Base-by-base conservation (phyloP, 92 coral and sea anemone genomes). In the Zoanthus sansibaricus region DNA sequence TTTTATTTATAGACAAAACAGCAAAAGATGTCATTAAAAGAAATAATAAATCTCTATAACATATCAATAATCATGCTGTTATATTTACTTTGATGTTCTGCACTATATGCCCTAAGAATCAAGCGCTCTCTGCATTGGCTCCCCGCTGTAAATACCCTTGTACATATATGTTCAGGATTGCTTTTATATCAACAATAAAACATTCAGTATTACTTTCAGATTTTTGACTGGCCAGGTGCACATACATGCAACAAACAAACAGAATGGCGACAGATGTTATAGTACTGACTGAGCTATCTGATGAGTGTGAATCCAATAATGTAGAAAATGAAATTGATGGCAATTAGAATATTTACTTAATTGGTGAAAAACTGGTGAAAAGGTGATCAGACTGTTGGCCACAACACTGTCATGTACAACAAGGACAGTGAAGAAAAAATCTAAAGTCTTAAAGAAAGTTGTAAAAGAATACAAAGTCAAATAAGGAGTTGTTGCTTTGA, bases 191-290 rank as follows among this genome's bases (percentile, higher is more conserved):
- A 48, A 16, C n/a, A 56, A 56, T 56, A 48, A 48, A 3, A 56
- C 13, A 15, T 56, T 56, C 64, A 56, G 13, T 56, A 56, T 56
- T 56, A 11, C n/a, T 70, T 70, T 70, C 31, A 70, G 47, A 70
- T 30, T 70, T 70, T 70, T 70, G 46, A 70, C 74, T 70, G 74
- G n/a, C n/a, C n/a, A n/a, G n/a, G 74, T 70, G 46, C 74, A 70
- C 64, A 5, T 70, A 70, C 4, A 70, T 25, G 74, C 74, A 70
- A 30, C 46, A 70, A 37, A 70, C 31, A 70, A 70, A 70, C n/a
- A 70, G 74, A 70, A 70, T 70, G 31, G 33, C 74, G 31, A 37
- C 74, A 70, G 9, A 70, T 69, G 74, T 70, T 18, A 0, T 30
- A 16, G 64, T 56, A 7, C 4, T 8, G 64, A 56, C 16, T 56